Evolutionary conservation across 2,888 invertebrate genomes (phyloP).

Genomic region (Drosophila trichaetosa): DNA sequence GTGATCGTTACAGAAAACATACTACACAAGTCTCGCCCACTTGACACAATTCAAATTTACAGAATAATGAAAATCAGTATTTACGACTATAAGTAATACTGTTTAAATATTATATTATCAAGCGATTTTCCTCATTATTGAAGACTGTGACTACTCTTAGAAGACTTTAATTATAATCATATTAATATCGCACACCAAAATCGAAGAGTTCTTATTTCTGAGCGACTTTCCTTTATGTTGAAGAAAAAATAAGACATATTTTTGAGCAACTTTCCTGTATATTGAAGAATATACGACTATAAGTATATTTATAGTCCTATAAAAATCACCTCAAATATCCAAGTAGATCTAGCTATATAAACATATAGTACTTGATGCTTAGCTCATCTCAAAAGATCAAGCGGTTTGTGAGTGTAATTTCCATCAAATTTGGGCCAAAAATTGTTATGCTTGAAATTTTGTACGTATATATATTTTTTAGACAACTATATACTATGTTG

Average conservation of each 20-base stretch:
- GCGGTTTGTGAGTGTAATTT: neutral
- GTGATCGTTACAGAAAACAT: neutral
- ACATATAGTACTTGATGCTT: neutral
- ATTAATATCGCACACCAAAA: neutral
- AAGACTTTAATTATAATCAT: neutral
- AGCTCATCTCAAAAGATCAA: neutral
- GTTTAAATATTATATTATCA: neutral
- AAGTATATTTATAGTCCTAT: neutral
- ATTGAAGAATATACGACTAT: neutral
- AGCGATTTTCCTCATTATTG: neutral
- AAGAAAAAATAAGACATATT: too few species aligned
- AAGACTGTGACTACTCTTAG: neutral
- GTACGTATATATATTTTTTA: conserved; percentile 3
- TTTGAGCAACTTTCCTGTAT: neutral
- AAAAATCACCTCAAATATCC: neutral
- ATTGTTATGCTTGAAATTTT: neutral
- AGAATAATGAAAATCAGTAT: neutral
- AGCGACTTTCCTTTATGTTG: too few species aligned
- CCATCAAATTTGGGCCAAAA: neutral
- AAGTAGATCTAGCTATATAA: neutral
- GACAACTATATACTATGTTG: conserved; percentile 8
- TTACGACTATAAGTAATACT: neutral
- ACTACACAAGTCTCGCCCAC: neutral
- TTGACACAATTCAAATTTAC: neutral
- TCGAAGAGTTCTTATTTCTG: neutral